Evolutionary conservation across 2,113 vertebrate species (phyloP).

Genomic region (Lepidothrix coronata): DNA sequence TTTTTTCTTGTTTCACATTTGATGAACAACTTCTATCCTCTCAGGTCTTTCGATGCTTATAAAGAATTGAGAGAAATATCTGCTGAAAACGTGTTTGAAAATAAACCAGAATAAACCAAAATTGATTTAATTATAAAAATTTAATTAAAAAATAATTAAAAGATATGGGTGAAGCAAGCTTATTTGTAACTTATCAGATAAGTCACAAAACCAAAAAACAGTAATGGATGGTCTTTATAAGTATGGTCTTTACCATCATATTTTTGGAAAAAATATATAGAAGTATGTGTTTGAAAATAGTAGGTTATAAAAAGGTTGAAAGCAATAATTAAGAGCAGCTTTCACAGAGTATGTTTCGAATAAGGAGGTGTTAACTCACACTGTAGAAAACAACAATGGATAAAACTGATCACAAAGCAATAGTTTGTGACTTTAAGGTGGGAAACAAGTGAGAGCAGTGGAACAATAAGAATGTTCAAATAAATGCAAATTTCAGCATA

Average conservation of each 20-base stretch:
- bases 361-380: background rate
- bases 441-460: background rate
- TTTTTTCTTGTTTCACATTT: background rate
- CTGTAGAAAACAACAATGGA: background rate
- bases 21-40: background rate
- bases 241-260: background rate
- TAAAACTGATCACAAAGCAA: background rate
- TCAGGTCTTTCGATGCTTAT: background rate
- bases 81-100: background rate
- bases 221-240: background rate
- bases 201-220: background rate
- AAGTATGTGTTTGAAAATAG: background rate
- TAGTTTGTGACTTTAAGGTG: background rate
- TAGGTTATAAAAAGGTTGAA: background rate
- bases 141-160: background rate
- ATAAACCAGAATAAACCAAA: background rate
- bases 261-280: background rate
- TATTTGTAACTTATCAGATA: background rate
- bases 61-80: background rate
- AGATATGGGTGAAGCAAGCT: background rate
- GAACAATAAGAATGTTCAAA: conserved; percentile 7
- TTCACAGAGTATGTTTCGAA: background rate
- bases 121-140: background rate
- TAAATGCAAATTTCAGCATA: background rate
- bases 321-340: background rate